phyloP scores from a whole-genome alignment of 2,888 invertebrate genomes.

The Trachelus stipa region DNA sequence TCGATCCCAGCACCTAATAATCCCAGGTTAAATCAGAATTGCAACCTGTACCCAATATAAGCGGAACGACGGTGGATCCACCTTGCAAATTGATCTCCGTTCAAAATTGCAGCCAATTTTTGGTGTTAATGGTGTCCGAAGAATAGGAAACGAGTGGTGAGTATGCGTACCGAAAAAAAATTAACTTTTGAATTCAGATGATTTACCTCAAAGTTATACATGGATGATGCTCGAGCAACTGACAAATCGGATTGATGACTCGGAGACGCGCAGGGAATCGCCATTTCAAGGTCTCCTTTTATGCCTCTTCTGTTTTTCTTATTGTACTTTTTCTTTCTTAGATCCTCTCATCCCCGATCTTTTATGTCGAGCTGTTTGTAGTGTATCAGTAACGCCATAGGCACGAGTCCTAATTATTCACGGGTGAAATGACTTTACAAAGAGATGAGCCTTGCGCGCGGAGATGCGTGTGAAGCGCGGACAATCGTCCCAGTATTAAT shows the following conservation, averaged over 20 bases:
- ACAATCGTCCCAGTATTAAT: not conserved
- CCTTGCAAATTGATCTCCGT: not conserved
- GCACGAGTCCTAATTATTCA: slow-evolving; percentile 50
- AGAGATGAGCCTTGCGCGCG: slow-evolving; percentile 1
- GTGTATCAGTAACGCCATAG: slow-evolving; percentile 26
- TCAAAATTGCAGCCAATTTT: not conserved
- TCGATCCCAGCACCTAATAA: not conserved
- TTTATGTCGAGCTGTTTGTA: slow-evolving; percentile 32
- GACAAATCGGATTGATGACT: not conserved
- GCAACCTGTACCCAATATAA: not conserved
- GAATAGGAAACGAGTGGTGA: not conserved
- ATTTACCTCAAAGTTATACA: not conserved
- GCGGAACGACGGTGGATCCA: not conserved
- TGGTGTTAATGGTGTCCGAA: not conserved
- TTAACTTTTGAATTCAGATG: not conserved
- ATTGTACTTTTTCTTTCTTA: slow-evolving; percentile 17
- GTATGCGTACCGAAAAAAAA: too few species aligned
- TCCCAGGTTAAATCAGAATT: not conserved
- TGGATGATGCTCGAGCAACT: not conserved
- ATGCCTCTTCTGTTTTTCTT: slow-evolving; percentile 35
- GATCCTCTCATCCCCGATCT: slow-evolving; percentile 14
- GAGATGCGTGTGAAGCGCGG: not conserved
- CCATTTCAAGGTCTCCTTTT: slow-evolving; percentile 47
- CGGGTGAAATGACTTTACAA: slow-evolving; percentile 28
- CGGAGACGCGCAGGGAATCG: slow-evolving; percentile 45